Conservation (phyloP, 2,113 vertebrate species). For the Nerophis lumbriciformis region DNA sequence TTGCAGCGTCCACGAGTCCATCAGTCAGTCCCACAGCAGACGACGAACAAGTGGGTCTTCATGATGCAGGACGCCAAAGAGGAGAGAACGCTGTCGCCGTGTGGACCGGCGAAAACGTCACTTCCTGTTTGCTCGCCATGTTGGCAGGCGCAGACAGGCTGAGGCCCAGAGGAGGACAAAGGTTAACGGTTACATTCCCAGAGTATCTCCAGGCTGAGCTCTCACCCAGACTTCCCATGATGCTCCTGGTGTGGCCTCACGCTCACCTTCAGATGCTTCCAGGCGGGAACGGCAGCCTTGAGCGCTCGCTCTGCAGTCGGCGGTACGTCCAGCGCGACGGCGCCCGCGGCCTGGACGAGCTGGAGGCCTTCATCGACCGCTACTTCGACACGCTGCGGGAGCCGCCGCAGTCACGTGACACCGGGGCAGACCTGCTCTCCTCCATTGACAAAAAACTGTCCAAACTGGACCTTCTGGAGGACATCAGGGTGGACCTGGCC, state of each 20-base stretch:
- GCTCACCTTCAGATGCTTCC: background rate
- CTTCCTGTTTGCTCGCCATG: background rate
- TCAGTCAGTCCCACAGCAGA: background rate
- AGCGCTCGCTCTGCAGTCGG: conserved; percentile 28
- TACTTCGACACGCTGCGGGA: conserved; percentile 63
- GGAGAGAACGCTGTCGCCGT: background rate
- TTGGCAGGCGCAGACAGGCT: background rate
- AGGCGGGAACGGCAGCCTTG: conserved; percentile 1
- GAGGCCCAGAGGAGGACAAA: background rate
- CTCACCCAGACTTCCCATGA: background rate
- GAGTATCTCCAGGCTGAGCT: conserved; percentile 1
- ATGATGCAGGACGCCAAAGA: background rate
- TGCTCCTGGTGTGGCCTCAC: conserved; percentile 22
- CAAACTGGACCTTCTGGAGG: conserved; percentile 64
- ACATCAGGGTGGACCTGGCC: conserved; percentile 51
- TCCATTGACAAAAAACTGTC: conserved; percentile 61
- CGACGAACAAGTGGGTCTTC: background rate
- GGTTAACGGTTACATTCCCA: conserved; percentile 12
- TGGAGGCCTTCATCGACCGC: conserved; percentile 65
- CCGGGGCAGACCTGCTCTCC: conserved; percentile 18
- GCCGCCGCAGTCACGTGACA: conserved; percentile 30
- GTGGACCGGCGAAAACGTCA: conserved; percentile 7
- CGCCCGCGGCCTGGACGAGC: conserved; percentile 56
- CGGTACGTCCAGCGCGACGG: conserved; percentile 22
- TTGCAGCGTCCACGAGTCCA: background rate